These are phyloP conservation scores for Falco rusticolus DNA, from an alignment of 2,797 vertebrate species.

Conservation along the genomic window DNA sequence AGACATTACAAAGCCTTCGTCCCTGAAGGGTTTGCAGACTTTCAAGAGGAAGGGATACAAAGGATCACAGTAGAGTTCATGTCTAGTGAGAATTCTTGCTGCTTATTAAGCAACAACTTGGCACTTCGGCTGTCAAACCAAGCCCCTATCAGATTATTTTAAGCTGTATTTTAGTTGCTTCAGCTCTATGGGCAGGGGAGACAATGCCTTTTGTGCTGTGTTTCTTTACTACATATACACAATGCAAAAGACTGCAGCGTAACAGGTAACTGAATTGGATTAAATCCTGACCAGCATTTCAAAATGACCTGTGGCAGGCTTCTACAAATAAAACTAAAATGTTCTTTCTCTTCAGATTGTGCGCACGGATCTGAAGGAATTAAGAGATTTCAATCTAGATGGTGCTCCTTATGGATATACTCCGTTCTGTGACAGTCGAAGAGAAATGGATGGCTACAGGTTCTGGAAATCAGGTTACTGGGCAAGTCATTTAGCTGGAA, in stretches of 20 bases:
- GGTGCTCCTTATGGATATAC: slow-evolving; percentile 98
- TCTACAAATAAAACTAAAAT: neutral
- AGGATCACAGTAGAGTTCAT: neutral
- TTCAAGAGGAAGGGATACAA: neutral
- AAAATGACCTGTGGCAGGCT: neutral
- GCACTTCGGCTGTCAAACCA: neutral
- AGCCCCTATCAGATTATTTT: neutral
- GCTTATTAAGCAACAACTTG: neutral
- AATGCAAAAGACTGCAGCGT: neutral
- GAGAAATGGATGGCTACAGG: slow-evolving; percentile 97
- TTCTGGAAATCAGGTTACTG: slow-evolving; percentile 99
- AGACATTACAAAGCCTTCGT: neutral
- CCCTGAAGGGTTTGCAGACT: neutral
- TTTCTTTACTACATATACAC: neutral
- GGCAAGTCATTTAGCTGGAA: slow-evolving; percentile 95
- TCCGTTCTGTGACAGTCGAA: slow-evolving; percentile 95
- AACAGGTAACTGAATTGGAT: neutral
- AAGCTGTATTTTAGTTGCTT: neutral
- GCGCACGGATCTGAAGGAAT: slow-evolving; percentile 93
- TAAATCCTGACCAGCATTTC: neutral
- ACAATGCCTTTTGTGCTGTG: neutral
- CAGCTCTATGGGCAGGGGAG: neutral
- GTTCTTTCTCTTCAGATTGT: slow-evolving; percentile 86
- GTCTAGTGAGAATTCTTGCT: neutral
- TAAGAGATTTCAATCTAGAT: slow-evolving; percentile 93